Evolutionary conservation across 2,797 vertebrate species (phyloP), one percentile per base, ranked within the genome.

Genomic region (Melanotaenia nigrans): DNA sequence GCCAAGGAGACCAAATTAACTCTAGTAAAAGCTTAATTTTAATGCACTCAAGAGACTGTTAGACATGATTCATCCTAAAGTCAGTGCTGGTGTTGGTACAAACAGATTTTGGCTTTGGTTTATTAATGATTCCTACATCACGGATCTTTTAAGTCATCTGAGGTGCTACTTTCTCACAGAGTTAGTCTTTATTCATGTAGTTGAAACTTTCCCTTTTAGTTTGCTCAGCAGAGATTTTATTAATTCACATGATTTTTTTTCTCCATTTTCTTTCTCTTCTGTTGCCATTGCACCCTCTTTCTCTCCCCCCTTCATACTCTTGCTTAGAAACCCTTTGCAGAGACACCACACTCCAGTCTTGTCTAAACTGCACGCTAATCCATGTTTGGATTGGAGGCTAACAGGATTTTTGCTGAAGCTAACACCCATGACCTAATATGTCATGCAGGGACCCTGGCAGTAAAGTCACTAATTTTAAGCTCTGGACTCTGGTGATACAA

Each of bases 361-460:
- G 25, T 80, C 80, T 83, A 84, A 85, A 90, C 73, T 80, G 45
- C 82, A 84, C 90, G 83, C 82, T 91, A 91, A 92, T 90, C 85
- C 88, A 82, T 85, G 86, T 88, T 86, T 89, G 86, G 87, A 89
- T 80, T 89, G 92, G 81, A 87, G 66, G 75, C 87, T 88, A 90
- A 93, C 80, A 80, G 90, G 87, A 90, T 59, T 92, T 89, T 75
- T 69, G 69, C 79, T 79, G 81, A 78, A 83, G 49, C 76, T 85
- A 90, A 90, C 82, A 86, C 73, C 84, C 86, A 69, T 90, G 85
- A 84, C 83, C 83, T 84, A 84, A 87, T 85, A 75, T 56, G 86
- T 83, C 83, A 84, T 40, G 83, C 79, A 65, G 75, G 74, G 77
- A 86, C 77, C 76, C 65, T 25, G 54, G 70, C 81, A 68, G 65